A percentile compares a stretch with the other conserved stretches of the same genome.
These are phyloP conservation scores for Cryptotis parvus DNA, from an alignment of 2,113 vertebrate genomes.

Conservation along the genomic window DNA sequence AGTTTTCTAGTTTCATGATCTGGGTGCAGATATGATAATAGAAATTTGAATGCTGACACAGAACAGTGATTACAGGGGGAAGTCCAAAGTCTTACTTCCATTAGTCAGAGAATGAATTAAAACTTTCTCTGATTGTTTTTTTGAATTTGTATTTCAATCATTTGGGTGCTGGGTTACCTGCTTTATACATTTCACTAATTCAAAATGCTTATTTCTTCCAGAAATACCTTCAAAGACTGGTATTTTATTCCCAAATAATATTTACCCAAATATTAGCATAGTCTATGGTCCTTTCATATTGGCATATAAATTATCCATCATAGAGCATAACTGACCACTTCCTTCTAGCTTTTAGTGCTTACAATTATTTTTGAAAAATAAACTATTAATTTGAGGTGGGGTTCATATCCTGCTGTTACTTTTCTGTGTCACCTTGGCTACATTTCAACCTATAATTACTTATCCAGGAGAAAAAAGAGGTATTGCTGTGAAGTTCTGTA, in stretches of 20 bases:
- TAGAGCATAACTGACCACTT: not conserved
- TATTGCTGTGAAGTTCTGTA: slow-evolving; percentile 18
- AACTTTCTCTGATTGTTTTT: not conserved
- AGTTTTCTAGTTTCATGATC: not conserved
- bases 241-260: not conserved
- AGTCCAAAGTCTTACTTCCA: not conserved
- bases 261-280: not conserved
- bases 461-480: slow-evolving; percentile 40
- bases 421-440: not conserved
- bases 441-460: not conserved
- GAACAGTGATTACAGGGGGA: not conserved
- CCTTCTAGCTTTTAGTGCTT: not conserved
- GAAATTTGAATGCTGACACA: not conserved
- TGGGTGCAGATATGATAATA: not conserved
- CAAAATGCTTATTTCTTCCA: not conserved
- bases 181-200: not conserved
- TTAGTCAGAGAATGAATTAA: not conserved
- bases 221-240: not conserved
- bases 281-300: not conserved
- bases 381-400: not conserved
- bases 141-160: not conserved
- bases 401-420: not conserved
- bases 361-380: slow-evolving; percentile 2
- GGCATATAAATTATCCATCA: not conserved
- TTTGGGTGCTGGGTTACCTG: not conserved